phyloP scores from a whole-genome alignment of 2,797 vertebrate species.

The Acanthurus tractus region DNA sequence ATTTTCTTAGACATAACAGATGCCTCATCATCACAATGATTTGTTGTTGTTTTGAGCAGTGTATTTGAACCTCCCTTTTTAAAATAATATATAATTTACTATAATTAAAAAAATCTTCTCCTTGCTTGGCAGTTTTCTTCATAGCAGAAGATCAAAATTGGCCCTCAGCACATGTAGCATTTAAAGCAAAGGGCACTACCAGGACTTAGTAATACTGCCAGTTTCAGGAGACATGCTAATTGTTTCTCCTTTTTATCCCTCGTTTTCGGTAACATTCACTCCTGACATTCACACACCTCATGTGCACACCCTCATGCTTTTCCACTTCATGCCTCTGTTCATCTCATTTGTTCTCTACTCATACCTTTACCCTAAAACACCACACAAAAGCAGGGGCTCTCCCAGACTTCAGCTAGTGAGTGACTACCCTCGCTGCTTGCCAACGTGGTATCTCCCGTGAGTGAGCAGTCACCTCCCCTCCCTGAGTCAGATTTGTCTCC shows the following conservation, averaged over 20 bases:
- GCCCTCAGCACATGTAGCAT: slow-evolving; percentile 1
- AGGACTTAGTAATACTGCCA: slow-evolving; percentile 6
- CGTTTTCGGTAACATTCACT: slow-evolving; percentile 5
- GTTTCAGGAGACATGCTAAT: slow-evolving; percentile 10
- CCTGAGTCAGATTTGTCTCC: slow-evolving; percentile 86
- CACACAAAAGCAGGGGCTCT: slow-evolving; percentile 47
- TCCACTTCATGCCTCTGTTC: slow-evolving; percentile 16
- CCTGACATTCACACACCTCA: slow-evolving; percentile 11
- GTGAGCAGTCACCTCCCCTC: slow-evolving; percentile 84
- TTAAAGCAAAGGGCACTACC: slow-evolving; percentile 13
- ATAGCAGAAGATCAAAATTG: slow-evolving; percentile 24
- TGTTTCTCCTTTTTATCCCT: background rate
- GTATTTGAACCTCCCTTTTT: background rate
- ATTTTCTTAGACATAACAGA: background rate
- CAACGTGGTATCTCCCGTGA: slow-evolving; percentile 81
- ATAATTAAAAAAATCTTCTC: slow-evolving; percentile 16
- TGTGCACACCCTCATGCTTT: background rate
- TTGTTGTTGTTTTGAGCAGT: background rate
- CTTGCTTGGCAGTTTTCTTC: slow-evolving; percentile 14
- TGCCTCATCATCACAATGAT: slow-evolving; percentile 5
- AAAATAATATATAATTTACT: slow-evolving; percentile 30
- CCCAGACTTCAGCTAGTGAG: slow-evolving; percentile 40
- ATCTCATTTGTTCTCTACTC: slow-evolving; percentile 30
- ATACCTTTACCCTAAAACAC: slow-evolving; percentile 38
- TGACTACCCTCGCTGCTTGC: slow-evolving; percentile 59